Base-by-base conservation (phyloP, 2,113 vertebrate species). In the Engraulis encrasicolus region DNA sequence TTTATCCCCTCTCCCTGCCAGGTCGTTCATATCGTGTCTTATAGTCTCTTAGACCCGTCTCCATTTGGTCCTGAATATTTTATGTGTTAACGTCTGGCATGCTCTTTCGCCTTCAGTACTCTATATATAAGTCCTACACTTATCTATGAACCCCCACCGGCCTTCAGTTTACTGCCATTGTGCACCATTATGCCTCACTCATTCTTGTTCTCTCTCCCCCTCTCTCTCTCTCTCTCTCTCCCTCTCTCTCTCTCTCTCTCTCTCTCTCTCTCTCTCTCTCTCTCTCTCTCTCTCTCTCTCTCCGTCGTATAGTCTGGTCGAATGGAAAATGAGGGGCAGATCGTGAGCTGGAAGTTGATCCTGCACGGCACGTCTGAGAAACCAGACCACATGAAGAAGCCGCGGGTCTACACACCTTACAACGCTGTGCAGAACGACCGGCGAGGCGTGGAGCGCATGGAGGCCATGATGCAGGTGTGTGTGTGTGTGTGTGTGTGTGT, bases 341-440 rank as follows among this genome's bases (percentile, higher is more conserved):
- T 99, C 86, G 90, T 99, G 83, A 98, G 89, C 61, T 99, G 98
- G 98, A 99, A 97, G 88, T 48, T 99, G 91, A 98, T 99, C 89
- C 95, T 99, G 82, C 98, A 99, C 0, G 98, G 98, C 50, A 99
- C 97, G 1, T 95, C 96, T 0, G 94, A 95, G 50, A 96, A 94
- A 50, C 97, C 98, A 0, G 96, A 97, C 0, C 97, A 99, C 87
- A 99, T 97, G 97, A 95, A 95, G 74, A 94, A 95, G 66, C 95
- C 96, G 0, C 95, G 97, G 27, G 94, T 98, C 1, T 99, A 99
- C 87, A 96, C 96, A 0, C 96, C 97, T n/a, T 99, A 99, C 91
- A 99, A 99, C 5, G 95, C 98, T 0, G 98, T 99, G 36, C 98
- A 99, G 86, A 99, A 99, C 0, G 98, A 99, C 90, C 93, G 98